Evolutionary conservation across 2,797 vertebrate species (phyloP), one percentile per base, ranked within the genome.

Genomic region (Danio albolineatus): DNA sequence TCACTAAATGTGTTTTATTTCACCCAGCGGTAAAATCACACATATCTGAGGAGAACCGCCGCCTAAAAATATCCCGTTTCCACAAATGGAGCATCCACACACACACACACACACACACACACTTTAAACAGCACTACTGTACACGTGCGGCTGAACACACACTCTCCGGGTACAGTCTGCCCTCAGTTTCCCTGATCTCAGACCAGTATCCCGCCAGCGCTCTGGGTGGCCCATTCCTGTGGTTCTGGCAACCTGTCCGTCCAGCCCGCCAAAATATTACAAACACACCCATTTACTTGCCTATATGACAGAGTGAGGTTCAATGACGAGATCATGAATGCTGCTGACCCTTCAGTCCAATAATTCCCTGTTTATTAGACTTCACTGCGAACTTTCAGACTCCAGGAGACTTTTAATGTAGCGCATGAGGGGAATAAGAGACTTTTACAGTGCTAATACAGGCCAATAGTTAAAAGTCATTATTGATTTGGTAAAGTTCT

Each of bases 151-250:
- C 19, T 56, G 74, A 82, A 83, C 85, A 62, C 82, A 60, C 82
- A 66, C 79, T 48, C 65, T 70, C 56, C 59, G 36, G 81, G 78
- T 76, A 74, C 53, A 51, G 74, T 74, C 54, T 76, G 79, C 38
- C 79, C 66, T 69, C 89, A 89, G 81, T 89, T 86, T 84, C 89
- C 89, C 91, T 90, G 91, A 93, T 91, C 86, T 86, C 56, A 83
- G 87, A 91, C 92, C 92, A 93, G 92, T 90, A 88, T 91, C 88
- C 92, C 92, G 92, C 92, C 91, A 90, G 89, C 90, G 87, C 82
- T 86, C 88, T 95, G 94, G 93, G 94, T 94, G 94, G 94, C 94
- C 86, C 7, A 84, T 91, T 93, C 91, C 91, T 88, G 89, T 88
- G 87, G 91, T 89, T 91, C 89, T 92, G 92, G 91, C 91, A 91